Conservation (phyloP, 2,113 vertebrate genomes). For the Hylia prasina region DNA sequence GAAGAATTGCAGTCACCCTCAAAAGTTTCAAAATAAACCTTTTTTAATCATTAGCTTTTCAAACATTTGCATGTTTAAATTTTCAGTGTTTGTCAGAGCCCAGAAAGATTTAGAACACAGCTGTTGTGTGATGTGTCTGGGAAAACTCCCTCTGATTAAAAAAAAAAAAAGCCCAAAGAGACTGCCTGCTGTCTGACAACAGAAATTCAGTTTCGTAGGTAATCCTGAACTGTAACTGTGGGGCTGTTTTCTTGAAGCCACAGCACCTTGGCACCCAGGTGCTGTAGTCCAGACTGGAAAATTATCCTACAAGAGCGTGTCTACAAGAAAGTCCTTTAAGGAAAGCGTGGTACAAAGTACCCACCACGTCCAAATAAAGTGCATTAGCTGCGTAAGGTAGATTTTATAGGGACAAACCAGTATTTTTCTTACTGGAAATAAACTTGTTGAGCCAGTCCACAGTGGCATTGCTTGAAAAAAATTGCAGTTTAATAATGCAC, state of each 20-base stretch:
- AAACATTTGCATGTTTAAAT: slow-evolving; percentile 66
- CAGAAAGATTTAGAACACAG: slow-evolving; percentile 61
- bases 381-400: slow-evolving; percentile 42
- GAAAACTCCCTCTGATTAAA: slow-evolving; percentile 27
- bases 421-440: slow-evolving; percentile 51
- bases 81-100: slow-evolving; percentile 57
- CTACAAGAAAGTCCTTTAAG: neutral
- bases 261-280: slow-evolving; percentile 2
- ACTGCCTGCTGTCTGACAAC: neutral
- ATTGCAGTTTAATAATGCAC: slow-evolving; percentile 56
- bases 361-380: slow-evolving; percentile 27
- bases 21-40: slow-evolving; percentile 67
- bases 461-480: slow-evolving; percentile 52
- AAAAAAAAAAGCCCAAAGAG: neutral
- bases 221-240: neutral
- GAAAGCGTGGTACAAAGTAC: neutral
- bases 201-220: slow-evolving; percentile 18
- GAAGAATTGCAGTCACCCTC: neutral
- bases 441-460: slow-evolving; percentile 47
- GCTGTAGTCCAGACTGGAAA: neutral
- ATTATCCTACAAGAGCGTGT: neutral
- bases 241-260: neutral
- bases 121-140: slow-evolving; percentile 42
- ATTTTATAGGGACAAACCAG: slow-evolving; percentile 37
- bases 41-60: slow-evolving; percentile 68